Base-by-base conservation (phyloP, 2,888 invertebrate species). In the Lapara coniferarum region DNA sequence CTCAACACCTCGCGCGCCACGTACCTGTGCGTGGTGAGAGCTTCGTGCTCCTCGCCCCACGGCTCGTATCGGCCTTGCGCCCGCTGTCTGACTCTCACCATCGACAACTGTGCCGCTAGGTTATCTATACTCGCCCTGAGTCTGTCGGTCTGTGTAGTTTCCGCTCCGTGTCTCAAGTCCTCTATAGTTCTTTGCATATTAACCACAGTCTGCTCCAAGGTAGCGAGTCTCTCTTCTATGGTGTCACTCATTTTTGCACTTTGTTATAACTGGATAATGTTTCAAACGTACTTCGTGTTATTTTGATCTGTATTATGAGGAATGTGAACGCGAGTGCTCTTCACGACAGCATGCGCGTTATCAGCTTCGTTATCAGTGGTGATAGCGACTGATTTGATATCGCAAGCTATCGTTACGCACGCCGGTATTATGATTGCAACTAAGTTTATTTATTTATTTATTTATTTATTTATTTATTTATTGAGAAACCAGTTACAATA, bases 1-100 rank as follows among this genome's bases (percentile, higher is more conserved):
- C 16, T n/a, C 14, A 68, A 51, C 10, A 68, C 68, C 16, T 56
- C 68, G 8, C 56, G 57, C 6, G 68, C 37, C 6, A 68, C 68
- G 46, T 56, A 68, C 6, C 13, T 59, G 59, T 59, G 59, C 6
- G 59, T 59, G n/a, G 16, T 16, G 10, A 59, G 46, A 2, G 14
- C 44, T 10, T 59, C 46, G 12, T 59, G 16, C 44, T 59, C 59
- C 16, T 59, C 59, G 16, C 44, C 46, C 46, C 56, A 66, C 8
- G 55, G 46, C 0, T 14, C 6, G 46, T 67, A 56, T 4, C 13
- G 6, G 12, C 55, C 19, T 7, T n/a, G 10, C 13, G 51, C 0
- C 6, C 16, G 53, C 6, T 16, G 53, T 16, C 14, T 53, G 8
- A 52, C 52, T 6, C 2, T 16, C 4, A 53, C 8, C 16, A 0